Base-by-base conservation (phyloP, 2,113 vertebrate genomes). In the Psilopsiagon aymara region DNA sequence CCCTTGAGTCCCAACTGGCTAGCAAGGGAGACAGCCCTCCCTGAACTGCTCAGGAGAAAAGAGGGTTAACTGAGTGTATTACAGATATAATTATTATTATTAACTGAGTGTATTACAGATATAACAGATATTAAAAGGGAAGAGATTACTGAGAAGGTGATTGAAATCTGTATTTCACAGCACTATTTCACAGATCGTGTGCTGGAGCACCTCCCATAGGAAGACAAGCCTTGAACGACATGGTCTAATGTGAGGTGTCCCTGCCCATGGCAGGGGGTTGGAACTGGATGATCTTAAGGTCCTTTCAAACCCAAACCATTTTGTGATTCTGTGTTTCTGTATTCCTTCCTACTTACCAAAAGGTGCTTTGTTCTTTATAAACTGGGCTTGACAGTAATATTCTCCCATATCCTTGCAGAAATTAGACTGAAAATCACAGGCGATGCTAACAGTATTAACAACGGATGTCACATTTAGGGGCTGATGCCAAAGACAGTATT, bases 361-460 rank as follows among this genome's bases (percentile, higher is more conserved):
- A 89, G 27, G 12, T 87, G 29, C 33, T 57, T 66, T 17, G 16
- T 66, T 64, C 78, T 85, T 79, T 55, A 57, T 90, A 79, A 85
- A 85, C 85, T 85, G 52, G 7, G 70, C 49, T 49, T 88, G 90
- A 49, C 70, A 82, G 67, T 41, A 73, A 74, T 82, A 81, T 89
- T 90, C 21, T 82, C 35, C 55, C 57, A 75, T 64, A 57, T 81
- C 73, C 67, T 92, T 1, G 0, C 7, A 51, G 67, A 85, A 82
- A 93, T 88, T 25, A 82, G 37, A 29, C 70, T 82, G 90, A 77
- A 90, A 94, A 76, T 90, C 59, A 73, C 47, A 85, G 66, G 18
- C 12, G 29, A 13, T 82, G 16, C 57, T 93, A 80, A 57, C 39
- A 17, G 69, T 62, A 60, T 73, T 86, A 89, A 49, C 23, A 64